A percentile compares a stretch with the other conserved stretches of the same genome.
phyloP scores from a whole-genome alignment of 2,888 invertebrate species.

The Smittia aterrima region DNA sequence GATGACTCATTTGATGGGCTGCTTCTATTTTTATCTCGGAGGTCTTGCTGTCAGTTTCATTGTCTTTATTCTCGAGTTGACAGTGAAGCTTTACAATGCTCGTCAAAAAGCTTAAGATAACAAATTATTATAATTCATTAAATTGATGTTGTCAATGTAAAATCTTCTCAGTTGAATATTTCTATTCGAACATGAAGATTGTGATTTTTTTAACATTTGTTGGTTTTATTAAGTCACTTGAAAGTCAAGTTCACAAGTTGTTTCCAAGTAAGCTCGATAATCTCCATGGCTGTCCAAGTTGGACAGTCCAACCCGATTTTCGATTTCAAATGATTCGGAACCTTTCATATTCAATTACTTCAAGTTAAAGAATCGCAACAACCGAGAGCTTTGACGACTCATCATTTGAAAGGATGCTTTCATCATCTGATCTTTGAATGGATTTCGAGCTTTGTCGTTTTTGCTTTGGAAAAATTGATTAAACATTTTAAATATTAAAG shows the following conservation, averaged over 20 bases:
- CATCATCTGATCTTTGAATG: neutral
- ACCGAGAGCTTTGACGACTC: neutral
- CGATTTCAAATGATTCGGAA: neutral
- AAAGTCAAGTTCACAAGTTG: neutral
- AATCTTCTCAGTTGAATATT: too few relatives aligned
- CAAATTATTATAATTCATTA: too few relatives aligned
- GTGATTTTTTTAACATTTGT: too few relatives aligned
- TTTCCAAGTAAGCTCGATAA: constrained; percentile 4
- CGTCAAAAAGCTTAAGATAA: too few relatives aligned
- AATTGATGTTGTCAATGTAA: too few relatives aligned
- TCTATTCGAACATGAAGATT: too few relatives aligned
- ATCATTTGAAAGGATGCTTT: constrained; percentile 14
- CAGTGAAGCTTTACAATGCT: too few relatives aligned
- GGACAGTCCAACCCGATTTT: constrained; percentile 2
- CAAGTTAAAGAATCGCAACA: neutral
- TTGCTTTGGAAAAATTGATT: neutral
- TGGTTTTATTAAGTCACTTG: too few relatives aligned
- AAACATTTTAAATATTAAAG: too few relatives aligned
- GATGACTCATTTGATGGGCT: neutral
- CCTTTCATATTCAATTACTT: neutral
- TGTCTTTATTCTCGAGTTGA: too few relatives aligned
- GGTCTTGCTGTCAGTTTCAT: too few relatives aligned
- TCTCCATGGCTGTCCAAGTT: constrained; percentile 17
- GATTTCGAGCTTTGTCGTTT: neutral
- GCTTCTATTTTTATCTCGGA: neutral